Base-by-base conservation (phyloP, 2,888 invertebrate genomes). In the Leptothorax acervorum region DNA sequence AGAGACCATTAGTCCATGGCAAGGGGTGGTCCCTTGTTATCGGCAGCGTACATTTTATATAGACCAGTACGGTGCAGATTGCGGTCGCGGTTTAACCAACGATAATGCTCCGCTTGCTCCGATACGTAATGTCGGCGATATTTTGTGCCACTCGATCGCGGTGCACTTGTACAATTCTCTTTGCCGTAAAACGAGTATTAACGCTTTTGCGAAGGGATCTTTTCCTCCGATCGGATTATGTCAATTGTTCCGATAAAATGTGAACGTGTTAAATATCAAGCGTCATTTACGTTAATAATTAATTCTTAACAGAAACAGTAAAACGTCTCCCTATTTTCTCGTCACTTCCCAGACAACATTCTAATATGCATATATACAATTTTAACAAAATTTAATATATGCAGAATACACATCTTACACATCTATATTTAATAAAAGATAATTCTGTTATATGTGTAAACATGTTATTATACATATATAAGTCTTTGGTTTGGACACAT, bases 21-120 rank as follows among this genome's bases (percentile, higher is more conserved):
- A 39, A 81, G 48, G 42, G 57, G 68, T 76, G 65, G 75, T 65
- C 63, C 31, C 53, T 65, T 82, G 82, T 82, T 82, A 82, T 82
- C 76, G 82, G 63, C 82, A 82, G 76, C 53, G 45, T 23, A 53
- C 68, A 73, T 84, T 73, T 87, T 86, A 86, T 78, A 84, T 78
- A 79, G 84, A 82, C 82, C 45, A 82, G 75, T n/a, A 28, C 57
- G 57, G 65, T 68, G 60, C 78, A 82, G 84, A 86, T 79, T 66
- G 57, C 75, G 62, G 63, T 51, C 71, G 42, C 53, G 55, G 66
- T 35, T 81, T 81, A 81, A 79, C 66, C 48, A 71, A 81, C 88
- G 74, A 86, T 75, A 82, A 82, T 76, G 78, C 63, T 18, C 76
- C 65, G 28, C 53, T 82, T 63, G 76, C 53, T 65, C 70, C 82